phyloP scores from a whole-genome alignment of 2,888 invertebrate species.

The Biston stratarius region DNA sequence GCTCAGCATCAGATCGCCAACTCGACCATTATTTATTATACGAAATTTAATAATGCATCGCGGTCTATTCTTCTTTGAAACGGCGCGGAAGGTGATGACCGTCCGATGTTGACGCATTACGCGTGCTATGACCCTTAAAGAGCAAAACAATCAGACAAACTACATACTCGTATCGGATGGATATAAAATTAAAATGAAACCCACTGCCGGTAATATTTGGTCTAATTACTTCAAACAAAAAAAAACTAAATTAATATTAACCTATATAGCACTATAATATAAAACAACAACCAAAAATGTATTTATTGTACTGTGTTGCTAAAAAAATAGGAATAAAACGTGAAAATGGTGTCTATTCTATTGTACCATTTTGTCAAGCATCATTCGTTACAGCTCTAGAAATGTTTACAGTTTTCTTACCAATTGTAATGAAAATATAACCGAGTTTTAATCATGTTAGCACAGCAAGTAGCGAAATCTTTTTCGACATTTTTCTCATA shows the following conservation, averaged over 20 bases:
- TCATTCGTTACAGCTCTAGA: no score
- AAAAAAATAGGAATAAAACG: slow-evolving; percentile 8
- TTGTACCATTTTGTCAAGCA: no score
- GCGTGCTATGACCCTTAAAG: slow-evolving; percentile 32
- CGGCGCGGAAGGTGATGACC: not conserved
- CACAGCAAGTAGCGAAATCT: no score
- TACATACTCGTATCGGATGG: slow-evolving; percentile 62
- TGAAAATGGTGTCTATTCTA: not conserved
- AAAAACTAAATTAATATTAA: slow-evolving; percentile 43
- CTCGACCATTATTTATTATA: not conserved
- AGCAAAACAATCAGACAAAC: slow-evolving; percentile 71
- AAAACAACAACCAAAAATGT: slow-evolving; percentile 37
- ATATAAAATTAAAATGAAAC: slow-evolving; percentile 56
- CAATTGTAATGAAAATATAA: no score
- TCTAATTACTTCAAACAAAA: slow-evolving; percentile 57
- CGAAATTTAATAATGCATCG: no score
- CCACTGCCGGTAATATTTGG: slow-evolving; percentile 73
- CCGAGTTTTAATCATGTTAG: no score
- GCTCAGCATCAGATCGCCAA: not conserved
- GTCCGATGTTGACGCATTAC: not conserved
- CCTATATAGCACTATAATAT: slow-evolving; percentile 43
- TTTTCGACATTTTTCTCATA: no score
- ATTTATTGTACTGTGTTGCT: slow-evolving; percentile 29
- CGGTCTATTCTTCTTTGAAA: no score
- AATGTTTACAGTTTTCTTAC: no score